Conservation (phyloP, 2,113 vertebrate species). For the Nyctibius bracteatus region DNA sequence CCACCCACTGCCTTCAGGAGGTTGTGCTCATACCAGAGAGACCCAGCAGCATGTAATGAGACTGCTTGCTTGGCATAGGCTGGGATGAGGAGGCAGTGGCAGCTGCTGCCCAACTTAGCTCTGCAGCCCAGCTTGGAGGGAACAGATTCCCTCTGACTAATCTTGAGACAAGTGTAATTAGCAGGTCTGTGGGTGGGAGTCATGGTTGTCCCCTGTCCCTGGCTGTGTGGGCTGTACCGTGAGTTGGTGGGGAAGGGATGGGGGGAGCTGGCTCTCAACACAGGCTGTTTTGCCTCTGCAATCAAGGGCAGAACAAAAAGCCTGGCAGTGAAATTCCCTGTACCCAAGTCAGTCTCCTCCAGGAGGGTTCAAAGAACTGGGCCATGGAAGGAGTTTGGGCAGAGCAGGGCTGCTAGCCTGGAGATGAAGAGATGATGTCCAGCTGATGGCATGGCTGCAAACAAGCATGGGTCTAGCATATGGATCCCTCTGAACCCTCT, state of each 20-base stretch:
- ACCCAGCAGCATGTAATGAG: neutral
- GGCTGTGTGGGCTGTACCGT: neutral
- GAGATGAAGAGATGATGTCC: neutral
- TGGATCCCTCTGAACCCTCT: accelerated
- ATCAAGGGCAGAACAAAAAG: neutral
- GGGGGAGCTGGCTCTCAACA: neutral
- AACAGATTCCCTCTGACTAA: slow-evolving; percentile 6
- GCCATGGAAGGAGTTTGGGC: neutral
- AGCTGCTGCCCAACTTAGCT: neutral
- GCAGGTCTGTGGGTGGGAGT: neutral
- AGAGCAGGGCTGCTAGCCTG: neutral
- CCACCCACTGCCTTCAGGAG: neutral
- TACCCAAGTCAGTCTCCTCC: neutral
- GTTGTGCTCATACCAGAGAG: neutral
- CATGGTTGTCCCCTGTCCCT: neutral
- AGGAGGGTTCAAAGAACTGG: neutral
- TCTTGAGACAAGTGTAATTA: neutral
- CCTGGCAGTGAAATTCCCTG: neutral
- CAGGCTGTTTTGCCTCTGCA: neutral
- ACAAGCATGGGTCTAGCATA: no score
- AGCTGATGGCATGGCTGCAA: neutral
- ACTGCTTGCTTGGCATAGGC: neutral
- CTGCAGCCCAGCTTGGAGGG: neutral
- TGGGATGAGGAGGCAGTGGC: neutral
- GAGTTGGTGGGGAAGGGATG: neutral